A percentile compares a stretch with the other conserved stretches of the same genome.
Evolutionary conservation across 30 jellyfish, hydroid and myxozoan species (phyloP).

Genomic region (Clytia hemisphaerica): DNA sequence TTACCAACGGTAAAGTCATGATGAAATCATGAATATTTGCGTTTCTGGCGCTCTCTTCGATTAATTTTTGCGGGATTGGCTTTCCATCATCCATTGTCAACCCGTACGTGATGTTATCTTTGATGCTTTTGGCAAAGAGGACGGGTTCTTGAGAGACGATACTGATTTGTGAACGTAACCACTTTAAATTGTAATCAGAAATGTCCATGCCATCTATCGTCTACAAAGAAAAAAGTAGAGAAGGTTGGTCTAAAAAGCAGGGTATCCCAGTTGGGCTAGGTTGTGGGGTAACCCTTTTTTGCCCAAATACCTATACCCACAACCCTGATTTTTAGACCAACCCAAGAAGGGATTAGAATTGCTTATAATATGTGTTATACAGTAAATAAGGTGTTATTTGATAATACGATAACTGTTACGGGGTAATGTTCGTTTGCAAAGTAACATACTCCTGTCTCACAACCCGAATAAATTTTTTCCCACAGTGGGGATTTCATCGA

Average conservation of each 20-base stretch:
- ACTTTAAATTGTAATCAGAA: conserved; percentile 34
- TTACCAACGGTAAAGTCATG: conserved; percentile 58
- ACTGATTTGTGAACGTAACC: conserved; percentile 91
- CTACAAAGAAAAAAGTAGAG: not conserved
- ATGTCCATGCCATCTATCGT: conserved; percentile 47
- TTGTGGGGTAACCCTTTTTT: not conserved
- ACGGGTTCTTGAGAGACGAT: conserved; percentile 93
- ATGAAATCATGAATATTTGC: conserved; percentile 83
- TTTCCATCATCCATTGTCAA: conserved; percentile 26
- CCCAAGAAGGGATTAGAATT: too few species aligned
- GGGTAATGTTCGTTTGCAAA: too few species aligned
- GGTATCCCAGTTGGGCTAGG: not conserved
- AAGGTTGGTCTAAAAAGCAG: not conserved
- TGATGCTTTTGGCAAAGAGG: conserved; percentile 74
- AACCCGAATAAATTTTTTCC: too few species aligned
- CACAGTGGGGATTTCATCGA: too few species aligned
- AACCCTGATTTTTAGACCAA: too few species aligned
- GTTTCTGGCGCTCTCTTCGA: conserved; percentile 66
- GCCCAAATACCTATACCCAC: too few species aligned
- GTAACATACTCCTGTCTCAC: too few species aligned
- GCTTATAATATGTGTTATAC: too few species aligned
- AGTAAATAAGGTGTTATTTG: too few species aligned
- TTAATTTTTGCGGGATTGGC: conserved; percentile 32
- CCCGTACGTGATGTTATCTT: conserved; percentile 76
- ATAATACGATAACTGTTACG: too few species aligned